A percentile compares a stretch with the other conserved stretches of the same genome.
Evolutionary conservation across 2,113 vertebrate species (phyloP).

Genomic region (Brachirus orientalis): DNA sequence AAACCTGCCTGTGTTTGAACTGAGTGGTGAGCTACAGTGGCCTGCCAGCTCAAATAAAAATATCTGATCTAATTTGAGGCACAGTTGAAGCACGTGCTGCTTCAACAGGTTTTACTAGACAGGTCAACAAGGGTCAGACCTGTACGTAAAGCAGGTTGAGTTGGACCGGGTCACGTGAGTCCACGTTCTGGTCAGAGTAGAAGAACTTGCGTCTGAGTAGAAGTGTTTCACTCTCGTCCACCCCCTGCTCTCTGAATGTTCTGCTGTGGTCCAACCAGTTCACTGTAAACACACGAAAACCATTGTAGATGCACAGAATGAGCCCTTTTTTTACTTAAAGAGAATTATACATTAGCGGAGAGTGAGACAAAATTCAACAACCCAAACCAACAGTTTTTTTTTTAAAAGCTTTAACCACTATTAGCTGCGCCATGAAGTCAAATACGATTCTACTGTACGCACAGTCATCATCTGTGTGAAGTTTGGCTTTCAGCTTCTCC

Average conservation of each 20-base stretch:
- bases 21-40: too few relatives aligned
- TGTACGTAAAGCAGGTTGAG: conserved; percentile 98
- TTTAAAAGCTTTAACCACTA: too few relatives aligned
- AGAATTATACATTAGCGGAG: too few relatives aligned
- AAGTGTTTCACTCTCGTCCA: conserved; percentile 94
- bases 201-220: conserved; percentile 96
- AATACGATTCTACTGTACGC: conserved; percentile 68
- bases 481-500: conserved; percentile 98
- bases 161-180: conserved; percentile 96
- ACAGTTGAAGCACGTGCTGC: too few relatives aligned
- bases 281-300: conserved; percentile 75
- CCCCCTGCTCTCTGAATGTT: conserved; percentile 96
- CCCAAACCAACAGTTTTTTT: too few relatives aligned
- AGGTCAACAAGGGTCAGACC: conserved; percentile 74
- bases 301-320: too few relatives aligned
- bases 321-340: too few relatives aligned
- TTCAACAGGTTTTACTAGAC: too few relatives aligned
- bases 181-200: conserved; percentile 99
- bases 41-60: too few relatives aligned
- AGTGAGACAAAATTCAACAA: too few relatives aligned
- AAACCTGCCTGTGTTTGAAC: too few relatives aligned
- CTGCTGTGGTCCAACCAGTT: conserved; percentile 98
- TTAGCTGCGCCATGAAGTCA: background rate
- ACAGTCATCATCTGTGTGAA: conserved; percentile 98
- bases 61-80: too few relatives aligned